phyloP scores from a whole-genome alignment of 1,140 invertebrate genomes.

The Drosophila simulans region DNA sequence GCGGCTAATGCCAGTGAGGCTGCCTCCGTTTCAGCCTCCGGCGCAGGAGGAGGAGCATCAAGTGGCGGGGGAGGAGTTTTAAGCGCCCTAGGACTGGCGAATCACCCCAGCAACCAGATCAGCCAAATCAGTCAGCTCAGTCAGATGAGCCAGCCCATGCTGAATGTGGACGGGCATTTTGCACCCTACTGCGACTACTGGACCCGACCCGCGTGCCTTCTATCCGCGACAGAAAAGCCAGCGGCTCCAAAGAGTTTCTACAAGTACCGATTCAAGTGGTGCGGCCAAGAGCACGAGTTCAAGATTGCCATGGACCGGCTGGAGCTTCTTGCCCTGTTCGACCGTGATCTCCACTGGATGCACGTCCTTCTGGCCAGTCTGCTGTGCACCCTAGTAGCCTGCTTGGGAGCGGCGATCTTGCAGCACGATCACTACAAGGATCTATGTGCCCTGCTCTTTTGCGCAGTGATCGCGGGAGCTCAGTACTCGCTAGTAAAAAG shows the following conservation, averaged over 20 bases:
- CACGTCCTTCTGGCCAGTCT: constrained; percentile 94
- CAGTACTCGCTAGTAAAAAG: constrained; percentile 99
- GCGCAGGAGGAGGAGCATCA: not conserved
- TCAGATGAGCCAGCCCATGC: constrained; percentile 64
- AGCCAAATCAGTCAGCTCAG: constrained; percentile 40
- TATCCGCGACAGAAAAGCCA: constrained; percentile 81
- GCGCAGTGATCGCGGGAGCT: constrained; percentile 97
- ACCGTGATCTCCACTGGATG: constrained; percentile 93
- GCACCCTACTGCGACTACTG: constrained; percentile 79
- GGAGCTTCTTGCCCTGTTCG: constrained; percentile 95
- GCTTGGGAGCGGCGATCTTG: constrained; percentile 93
- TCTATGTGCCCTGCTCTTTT: constrained; percentile 96
- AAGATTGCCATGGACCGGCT: constrained; percentile 96
- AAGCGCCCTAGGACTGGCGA: constrained; percentile 14
- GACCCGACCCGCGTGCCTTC: constrained; percentile 66
- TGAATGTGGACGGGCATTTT: constrained; percentile 76
- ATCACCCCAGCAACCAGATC: constrained; percentile 42
- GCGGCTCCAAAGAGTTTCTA: constrained; percentile 91
- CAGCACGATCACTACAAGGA: constrained; percentile 95
- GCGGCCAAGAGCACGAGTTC: constrained; percentile 86
- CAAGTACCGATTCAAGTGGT: constrained; percentile 91
- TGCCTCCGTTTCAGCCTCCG: not conserved
- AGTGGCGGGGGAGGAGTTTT: constrained; percentile 20
- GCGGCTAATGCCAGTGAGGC: constrained; percentile 26
- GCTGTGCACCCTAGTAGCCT: constrained; percentile 93